phyloP scores from a whole-genome alignment of 2,113 vertebrate species.

The Antigone vipio region DNA sequence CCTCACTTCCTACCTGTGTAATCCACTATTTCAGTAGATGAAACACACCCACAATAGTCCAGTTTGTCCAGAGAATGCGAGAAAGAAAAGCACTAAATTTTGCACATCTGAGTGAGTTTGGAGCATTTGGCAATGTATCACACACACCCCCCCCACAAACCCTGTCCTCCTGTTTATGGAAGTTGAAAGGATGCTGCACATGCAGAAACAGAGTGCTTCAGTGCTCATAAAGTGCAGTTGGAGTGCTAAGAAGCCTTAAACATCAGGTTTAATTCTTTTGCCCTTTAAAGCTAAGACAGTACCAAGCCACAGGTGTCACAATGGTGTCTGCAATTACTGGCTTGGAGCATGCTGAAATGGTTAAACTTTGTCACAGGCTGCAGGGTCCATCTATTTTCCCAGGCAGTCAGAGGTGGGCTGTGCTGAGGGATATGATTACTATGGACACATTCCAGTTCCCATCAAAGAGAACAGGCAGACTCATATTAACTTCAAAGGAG shows the following conservation, averaged over 20 bases:
- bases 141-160: background rate
- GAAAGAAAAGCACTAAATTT: background rate
- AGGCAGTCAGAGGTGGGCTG: background rate
- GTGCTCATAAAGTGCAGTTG: background rate
- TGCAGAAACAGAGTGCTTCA: background rate
- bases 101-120: background rate
- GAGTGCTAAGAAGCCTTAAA: background rate
- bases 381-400: slow-evolving; percentile 11
- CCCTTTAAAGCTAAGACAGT: background rate
- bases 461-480: slow-evolving; percentile 11
- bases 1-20: background rate
- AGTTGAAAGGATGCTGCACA: background rate
- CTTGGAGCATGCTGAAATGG: background rate
- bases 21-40: background rate
- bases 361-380: background rate
- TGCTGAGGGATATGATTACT: slow-evolving; percentile 9
- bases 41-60: background rate
- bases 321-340: background rate
- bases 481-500: slow-evolving; percentile 32
- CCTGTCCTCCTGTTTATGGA: background rate
- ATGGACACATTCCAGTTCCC: slow-evolving; percentile 11
- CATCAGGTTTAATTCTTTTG: background rate
- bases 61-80: background rate
- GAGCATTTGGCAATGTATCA: background rate
- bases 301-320: background rate